phyloP scores from a whole-genome alignment of 1,140 invertebrate species.

The Leptinotarsa lineolata region DNA sequence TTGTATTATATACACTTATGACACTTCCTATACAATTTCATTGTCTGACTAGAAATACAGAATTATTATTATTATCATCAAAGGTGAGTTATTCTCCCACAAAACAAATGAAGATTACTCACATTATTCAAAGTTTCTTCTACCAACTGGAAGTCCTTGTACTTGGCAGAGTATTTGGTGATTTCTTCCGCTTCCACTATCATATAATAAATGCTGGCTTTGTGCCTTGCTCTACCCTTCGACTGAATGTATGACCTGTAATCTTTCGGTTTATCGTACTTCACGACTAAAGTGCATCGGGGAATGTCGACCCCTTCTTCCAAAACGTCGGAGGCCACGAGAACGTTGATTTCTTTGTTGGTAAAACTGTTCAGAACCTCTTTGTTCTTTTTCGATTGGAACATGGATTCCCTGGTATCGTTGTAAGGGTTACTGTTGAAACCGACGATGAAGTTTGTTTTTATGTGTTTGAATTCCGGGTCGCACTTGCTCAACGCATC shows the following conservation, averaged over 20 bases:
- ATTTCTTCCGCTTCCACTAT: constrained; percentile 56
- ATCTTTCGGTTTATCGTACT: constrained; percentile 71
- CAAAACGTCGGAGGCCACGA: constrained; percentile 73
- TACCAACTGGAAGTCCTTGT: constrained; percentile 58
- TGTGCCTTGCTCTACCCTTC: constrained; percentile 70
- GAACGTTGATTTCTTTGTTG: constrained; percentile 69
- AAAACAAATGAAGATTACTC: constrained; percentile 31
- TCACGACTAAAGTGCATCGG: constrained; percentile 79
- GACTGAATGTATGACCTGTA: constrained; percentile 78
- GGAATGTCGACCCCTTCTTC: constrained; percentile 87
- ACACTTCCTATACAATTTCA: too few relatives aligned
- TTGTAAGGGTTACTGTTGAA: constrained; percentile 60
- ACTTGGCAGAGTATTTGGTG: constrained; percentile 54
- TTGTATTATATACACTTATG: too few relatives aligned
- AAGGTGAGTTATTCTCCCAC: too few relatives aligned
- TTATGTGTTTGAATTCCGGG: constrained; percentile 62
- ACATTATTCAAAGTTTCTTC: constrained; percentile 58
- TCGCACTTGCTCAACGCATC: constrained; percentile 60
- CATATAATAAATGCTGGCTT: constrained; percentile 63
- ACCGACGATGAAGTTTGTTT: constrained; percentile 76
- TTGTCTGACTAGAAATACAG: too few relatives aligned
- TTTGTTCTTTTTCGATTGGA: constrained; percentile 61
- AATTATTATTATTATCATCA: too few relatives aligned
- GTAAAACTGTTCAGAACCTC: constrained; percentile 59
- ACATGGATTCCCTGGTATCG: constrained; percentile 62